Conservation (phyloP, 2,888 invertebrate genomes). For the Tubulanus polymorphus region DNA sequence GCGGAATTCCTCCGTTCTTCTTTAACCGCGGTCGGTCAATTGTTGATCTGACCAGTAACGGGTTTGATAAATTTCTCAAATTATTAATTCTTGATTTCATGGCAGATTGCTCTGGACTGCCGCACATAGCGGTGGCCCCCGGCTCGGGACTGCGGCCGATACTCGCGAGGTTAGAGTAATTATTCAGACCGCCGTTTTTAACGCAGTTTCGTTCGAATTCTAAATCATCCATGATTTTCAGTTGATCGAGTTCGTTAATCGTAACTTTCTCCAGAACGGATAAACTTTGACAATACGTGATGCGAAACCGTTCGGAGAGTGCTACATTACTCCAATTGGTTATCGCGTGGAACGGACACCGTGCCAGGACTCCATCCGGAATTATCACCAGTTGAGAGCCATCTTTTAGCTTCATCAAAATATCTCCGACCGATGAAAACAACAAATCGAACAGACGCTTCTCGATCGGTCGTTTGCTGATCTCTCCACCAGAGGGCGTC, state of each 20-base stretch:
- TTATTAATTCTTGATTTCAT: neutral
- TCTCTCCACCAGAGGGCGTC: neutral
- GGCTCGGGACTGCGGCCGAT: neutral
- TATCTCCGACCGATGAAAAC: constrained; percentile 39
- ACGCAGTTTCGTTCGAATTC: constrained; percentile 34
- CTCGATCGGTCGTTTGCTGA: constrained; percentile 22
- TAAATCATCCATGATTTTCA: constrained; percentile 33
- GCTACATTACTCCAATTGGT: constrained; percentile 28
- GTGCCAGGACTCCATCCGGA: constrained; percentile 38
- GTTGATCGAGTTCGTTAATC: constrained; percentile 34
- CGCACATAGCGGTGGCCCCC: too few relatives aligned
- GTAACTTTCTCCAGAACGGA: constrained; percentile 35
- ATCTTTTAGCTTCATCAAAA: constrained; percentile 31
- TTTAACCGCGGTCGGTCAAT: neutral
- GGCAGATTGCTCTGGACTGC: too few relatives aligned
- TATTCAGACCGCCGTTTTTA: constrained; percentile 29
- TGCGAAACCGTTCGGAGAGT: constrained; percentile 24
- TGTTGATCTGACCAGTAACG: neutral
- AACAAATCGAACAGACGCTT: constrained; percentile 38
- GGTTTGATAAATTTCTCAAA: too few relatives aligned
- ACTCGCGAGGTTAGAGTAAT: constrained; percentile 28
- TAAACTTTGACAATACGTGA: constrained; percentile 39
- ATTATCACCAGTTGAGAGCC: constrained; percentile 37
- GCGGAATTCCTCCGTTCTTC: neutral
- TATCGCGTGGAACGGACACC: constrained; percentile 39